Percentiles rank a stretch among this genome's conserved stretches.
phyloP scores from a whole-genome alignment of 2,113 vertebrate genomes.

The Lutjanus erythropterus region DNA sequence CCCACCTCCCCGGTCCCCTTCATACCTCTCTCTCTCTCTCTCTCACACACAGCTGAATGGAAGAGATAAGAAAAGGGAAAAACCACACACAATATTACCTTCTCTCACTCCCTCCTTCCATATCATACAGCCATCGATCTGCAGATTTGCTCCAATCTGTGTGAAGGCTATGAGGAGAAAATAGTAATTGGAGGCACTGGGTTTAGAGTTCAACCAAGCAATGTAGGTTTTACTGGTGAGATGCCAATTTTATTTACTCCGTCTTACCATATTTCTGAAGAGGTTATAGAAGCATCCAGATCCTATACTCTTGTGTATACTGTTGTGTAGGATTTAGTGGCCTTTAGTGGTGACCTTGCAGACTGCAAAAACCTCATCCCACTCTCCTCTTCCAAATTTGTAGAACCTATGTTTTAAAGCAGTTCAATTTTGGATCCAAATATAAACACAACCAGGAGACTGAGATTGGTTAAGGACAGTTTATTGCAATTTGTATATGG shows the following conservation, averaged over 20 bases:
- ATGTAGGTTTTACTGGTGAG: slow-evolving; percentile 18
- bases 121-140: slow-evolving; percentile 62
- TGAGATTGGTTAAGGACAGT: too few relatives aligned
- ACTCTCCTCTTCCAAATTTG: too few relatives aligned
- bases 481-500: too few relatives aligned
- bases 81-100: slow-evolving; percentile 34
- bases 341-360: too few relatives aligned
- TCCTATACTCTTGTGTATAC: too few relatives aligned
- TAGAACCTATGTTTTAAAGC: too few relatives aligned
- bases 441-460: too few relatives aligned
- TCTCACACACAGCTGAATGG: slow-evolving; percentile 55
- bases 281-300: neutral
- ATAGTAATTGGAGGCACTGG: slow-evolving; percentile 40
- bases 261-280: neutral
- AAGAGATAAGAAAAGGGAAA: slow-evolving; percentile 64
- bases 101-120: slow-evolving; percentile 36
- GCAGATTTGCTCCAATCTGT: slow-evolving; percentile 60
- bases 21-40: slow-evolving; percentile 30
- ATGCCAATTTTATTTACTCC: slow-evolving; percentile 5
- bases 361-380: too few relatives aligned
- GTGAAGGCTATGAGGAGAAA: slow-evolving; percentile 40
- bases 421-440: too few relatives aligned
- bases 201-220: slow-evolving; percentile 38
- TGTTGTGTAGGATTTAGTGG: too few relatives aligned
- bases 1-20: slow-evolving; percentile 22